Percentiles rank a stretch among this genome's conserved stretches.
Conservation (phyloP, 2,888 invertebrate species). For the Melanostoma scalare region DNA sequence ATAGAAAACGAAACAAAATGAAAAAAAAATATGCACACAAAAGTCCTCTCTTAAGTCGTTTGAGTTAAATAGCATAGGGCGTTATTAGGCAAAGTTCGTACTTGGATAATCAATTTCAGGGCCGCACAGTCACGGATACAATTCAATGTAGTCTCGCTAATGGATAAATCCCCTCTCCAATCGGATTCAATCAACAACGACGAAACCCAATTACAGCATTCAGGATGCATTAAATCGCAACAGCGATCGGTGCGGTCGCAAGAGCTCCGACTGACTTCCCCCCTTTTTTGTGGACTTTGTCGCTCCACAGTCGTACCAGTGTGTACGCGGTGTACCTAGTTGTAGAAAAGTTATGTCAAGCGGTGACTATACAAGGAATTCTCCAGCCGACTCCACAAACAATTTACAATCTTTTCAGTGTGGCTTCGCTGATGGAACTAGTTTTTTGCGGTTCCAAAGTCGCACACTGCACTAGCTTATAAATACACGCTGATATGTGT, state of each 20-base stretch:
- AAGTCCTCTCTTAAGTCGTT: conserved; percentile 8
- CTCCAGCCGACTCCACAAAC: conserved; percentile 26
- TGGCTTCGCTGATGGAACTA: conserved; percentile 65
- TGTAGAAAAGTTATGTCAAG: conserved; percentile 44
- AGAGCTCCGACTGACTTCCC: conserved; percentile 2
- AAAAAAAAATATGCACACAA: conserved; percentile 14
- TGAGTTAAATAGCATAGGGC: conserved; percentile 24
- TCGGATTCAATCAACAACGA: conserved; percentile 62
- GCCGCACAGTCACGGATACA: conserved; percentile 19
- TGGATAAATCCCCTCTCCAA: conserved; percentile 58
- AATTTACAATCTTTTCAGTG: conserved; percentile 68
- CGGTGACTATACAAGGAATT: conserved; percentile 56
- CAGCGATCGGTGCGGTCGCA: conserved; percentile 28
- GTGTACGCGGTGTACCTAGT: conserved; percentile 3
- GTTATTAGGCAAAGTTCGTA: conserved; percentile 22
- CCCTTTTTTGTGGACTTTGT: conserved; percentile 19
- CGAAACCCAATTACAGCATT: conserved; percentile 64
- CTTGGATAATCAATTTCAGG: conserved; percentile 32
- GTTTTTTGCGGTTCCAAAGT: conserved; percentile 41
- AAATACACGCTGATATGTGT: conserved; percentile 46
- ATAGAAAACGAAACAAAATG: conserved; percentile 1
- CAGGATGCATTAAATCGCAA: conserved; percentile 70
- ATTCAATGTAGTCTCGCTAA: conserved; percentile 47
- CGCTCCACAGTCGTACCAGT: neutral
- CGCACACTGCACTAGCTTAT: conserved; percentile 18